Evolutionary conservation across 2,113 vertebrate species (phyloP).

Genomic region (Procavia capensis): DNA sequence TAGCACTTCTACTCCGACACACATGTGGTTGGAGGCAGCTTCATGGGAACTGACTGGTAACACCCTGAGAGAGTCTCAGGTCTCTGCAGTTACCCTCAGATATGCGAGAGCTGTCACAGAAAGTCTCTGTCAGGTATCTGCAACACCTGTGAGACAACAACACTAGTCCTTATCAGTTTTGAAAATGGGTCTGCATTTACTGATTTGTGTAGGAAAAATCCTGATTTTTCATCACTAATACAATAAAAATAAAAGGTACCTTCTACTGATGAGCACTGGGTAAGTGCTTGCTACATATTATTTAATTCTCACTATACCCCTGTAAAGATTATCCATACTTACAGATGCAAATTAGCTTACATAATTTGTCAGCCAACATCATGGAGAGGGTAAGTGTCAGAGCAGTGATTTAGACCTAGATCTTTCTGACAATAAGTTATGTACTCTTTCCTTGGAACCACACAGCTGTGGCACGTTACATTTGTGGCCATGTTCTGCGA

Average conservation of each 20-base stretch:
- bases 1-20: background rate
- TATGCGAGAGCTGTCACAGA: background rate
- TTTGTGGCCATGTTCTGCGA: background rate
- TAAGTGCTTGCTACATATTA: background rate
- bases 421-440: background rate
- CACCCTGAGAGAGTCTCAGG: background rate
- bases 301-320: background rate
- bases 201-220: background rate
- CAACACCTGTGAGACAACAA: background rate
- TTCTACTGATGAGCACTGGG: background rate
- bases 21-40: background rate
- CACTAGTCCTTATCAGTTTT: background rate
- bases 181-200: background rate
- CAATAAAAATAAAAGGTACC: background rate
- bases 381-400: background rate
- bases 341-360: background rate
- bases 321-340: background rate
- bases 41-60: background rate
- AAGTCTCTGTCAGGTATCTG: background rate
- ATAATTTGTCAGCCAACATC: background rate
- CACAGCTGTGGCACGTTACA: background rate
- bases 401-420: background rate
- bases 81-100: background rate
- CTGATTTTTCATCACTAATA: background rate
- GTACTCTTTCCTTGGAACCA: background rate